phyloP scores from a whole-genome alignment of 1,140 invertebrate genomes.

The Rhopalosiphum padi region DNA sequence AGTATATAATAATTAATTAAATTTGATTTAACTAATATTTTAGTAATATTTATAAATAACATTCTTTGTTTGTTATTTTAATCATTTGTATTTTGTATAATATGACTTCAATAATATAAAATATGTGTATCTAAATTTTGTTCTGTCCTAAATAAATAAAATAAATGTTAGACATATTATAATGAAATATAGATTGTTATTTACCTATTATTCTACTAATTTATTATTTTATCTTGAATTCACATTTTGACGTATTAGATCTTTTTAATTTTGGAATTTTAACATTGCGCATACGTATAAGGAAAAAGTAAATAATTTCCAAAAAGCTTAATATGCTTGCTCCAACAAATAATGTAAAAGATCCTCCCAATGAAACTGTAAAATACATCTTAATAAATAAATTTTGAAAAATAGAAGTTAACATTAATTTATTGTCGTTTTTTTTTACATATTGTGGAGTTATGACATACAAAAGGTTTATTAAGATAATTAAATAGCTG shows the following conservation, averaged over 20 bases:
- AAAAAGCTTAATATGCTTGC: constrained; percentile 71
- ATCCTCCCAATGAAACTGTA: constrained; percentile 71
- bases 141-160: background rate
- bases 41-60: background rate
- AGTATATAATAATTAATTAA: background rate
- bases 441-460: background rate
- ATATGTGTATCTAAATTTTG: background rate
- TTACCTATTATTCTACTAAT: background rate
- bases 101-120: background rate
- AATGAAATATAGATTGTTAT: background rate
- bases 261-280: constrained; percentile 10
- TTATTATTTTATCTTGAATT: background rate
- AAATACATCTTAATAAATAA: constrained; percentile 27
- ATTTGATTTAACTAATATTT: background rate
- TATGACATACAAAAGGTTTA: background rate
- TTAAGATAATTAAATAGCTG: background rate
- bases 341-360: constrained; percentile 70
- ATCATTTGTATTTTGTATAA: background rate
- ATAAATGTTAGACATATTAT: background rate
- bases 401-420: background rate
- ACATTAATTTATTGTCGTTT: background rate
- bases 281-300: constrained; percentile 62
- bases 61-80: background rate
- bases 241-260: background rate
- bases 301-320: constrained; percentile 69